phyloP scores from a whole-genome alignment of 2,888 invertebrate genomes.

The Torymus tubicola region DNA sequence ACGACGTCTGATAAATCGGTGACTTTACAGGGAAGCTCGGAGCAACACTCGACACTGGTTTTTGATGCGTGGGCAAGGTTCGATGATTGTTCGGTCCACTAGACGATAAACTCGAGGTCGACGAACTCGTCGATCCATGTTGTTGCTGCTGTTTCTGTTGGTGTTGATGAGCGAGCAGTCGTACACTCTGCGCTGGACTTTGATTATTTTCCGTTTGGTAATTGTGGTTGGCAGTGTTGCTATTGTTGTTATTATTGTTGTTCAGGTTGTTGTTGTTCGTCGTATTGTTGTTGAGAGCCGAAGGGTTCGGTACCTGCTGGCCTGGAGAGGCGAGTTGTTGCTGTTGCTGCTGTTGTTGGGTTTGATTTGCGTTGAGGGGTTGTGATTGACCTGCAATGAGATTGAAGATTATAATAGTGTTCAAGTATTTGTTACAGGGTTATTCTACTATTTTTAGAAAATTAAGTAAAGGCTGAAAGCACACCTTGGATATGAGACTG shows the following conservation, averaged over 20 bases:
- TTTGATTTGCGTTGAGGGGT: slow-evolving; percentile 63
- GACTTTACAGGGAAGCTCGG: slow-evolving; percentile 84
- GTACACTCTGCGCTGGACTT: slow-evolving; percentile 63
- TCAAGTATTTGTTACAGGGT: no score
- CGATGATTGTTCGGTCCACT: slow-evolving; percentile 63
- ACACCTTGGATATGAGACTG: slow-evolving; percentile 74
- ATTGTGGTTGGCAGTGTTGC: slow-evolving; percentile 63
- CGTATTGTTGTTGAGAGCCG: slow-evolving; percentile 54
- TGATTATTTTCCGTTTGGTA: slow-evolving; percentile 65
- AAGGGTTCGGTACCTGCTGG: slow-evolving; percentile 24
- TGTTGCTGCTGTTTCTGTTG: slow-evolving; percentile 79
- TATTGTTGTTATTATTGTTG: slow-evolving; percentile 65
- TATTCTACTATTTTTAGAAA: no score
- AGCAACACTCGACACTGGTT: slow-evolving; percentile 91
- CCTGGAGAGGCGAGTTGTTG: slow-evolving; percentile 66
- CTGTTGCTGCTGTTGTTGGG: slow-evolving; percentile 54
- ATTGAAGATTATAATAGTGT: no score
- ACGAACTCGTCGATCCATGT: slow-evolving; percentile 77
- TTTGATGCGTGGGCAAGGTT: slow-evolving; percentile 80
- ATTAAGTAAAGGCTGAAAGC: not conserved
- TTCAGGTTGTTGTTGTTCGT: slow-evolving; percentile 66
- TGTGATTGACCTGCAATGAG: slow-evolving; percentile 64
- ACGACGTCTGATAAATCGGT: slow-evolving; percentile 88
- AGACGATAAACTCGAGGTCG: slow-evolving; percentile 73
- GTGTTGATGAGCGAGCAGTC: slow-evolving; percentile 66